Base-by-base conservation (phyloP, 2,888 invertebrate genomes). In the Dione juno region DNA sequence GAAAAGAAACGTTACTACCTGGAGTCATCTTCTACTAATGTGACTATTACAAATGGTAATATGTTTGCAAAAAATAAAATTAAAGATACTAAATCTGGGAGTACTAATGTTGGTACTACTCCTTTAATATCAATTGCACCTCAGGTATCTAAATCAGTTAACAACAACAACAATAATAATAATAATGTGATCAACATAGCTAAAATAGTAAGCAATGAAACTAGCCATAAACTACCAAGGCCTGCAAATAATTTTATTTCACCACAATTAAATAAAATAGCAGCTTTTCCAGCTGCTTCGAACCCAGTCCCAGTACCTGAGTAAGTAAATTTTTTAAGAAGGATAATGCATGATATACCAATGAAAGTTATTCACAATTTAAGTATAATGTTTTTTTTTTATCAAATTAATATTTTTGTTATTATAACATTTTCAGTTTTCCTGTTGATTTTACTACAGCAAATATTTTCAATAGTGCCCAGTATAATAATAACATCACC, bases 1-100 rank as follows among this genome's bases (percentile, higher is more conserved):
- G 99, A 99, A 88, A 95, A 96, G 83, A 98, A 98, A 86, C 95
- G 98, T 84, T 96, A 94, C 79, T 92, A 91, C 83, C 79, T 93
- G 69, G 92, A 93, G 74, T 76, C 84, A 2, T 78, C 86, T 59
- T 77, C 81, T 50, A 82, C 82, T 57, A 84, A 79, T 78, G 73
- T 79, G 59, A 69, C 83, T 28, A 77, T 87, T 57, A 77, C 77
- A 13, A 92, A 91, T 78, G 91, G 90, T 28, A 86, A 79, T 77
- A 80, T 83, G 37, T 81, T 83, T 35, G 70, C 81, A 68, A 91
- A 87, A 77, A 88, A 78, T 78, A 90, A 88, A 80, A 76, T 78
- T 35, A 90, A 89, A 86, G 54, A 54, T 16, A 77, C 78, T 50
- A 92, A 87, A 82, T 77, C 83, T 78, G 83, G 84, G 80, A 86